phyloP scores from a whole-genome alignment of 2,113 vertebrate species.

The Melospiza melodia region DNA sequence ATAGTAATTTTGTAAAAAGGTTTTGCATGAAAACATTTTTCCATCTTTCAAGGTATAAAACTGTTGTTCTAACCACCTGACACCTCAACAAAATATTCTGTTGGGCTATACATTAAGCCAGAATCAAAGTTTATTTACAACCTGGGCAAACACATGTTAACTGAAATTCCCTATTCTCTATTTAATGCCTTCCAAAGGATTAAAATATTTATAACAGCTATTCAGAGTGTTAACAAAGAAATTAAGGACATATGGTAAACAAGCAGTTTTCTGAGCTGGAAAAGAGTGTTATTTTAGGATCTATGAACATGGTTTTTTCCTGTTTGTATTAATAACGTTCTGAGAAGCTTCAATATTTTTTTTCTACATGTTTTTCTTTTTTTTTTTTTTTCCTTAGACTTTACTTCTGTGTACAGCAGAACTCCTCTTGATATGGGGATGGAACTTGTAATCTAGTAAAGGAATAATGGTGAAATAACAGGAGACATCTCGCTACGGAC shows the following conservation, averaged over 20 bases:
- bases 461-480: neutral
- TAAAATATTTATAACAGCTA: neutral
- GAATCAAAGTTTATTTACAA: neutral
- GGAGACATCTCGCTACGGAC: neutral
- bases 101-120: neutral
- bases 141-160: neutral
- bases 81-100: neutral
- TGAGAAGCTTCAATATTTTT: neutral
- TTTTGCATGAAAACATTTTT: neutral
- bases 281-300: neutral
- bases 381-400: neutral
- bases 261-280: neutral
- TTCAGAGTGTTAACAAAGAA: neutral
- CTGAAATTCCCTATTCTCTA: neutral
- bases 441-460: neutral
- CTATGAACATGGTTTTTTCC: neutral
- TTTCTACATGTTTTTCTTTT: neutral
- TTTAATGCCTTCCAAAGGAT: neutral
- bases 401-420: neutral
- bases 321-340: neutral
- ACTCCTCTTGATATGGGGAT: accelerated
- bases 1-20: neutral
- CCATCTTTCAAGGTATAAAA: neutral
- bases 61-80: neutral
- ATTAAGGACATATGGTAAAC: neutral